Evolutionary conservation across 2,888 invertebrate genomes (phyloP).

Genomic region (Molorchus minor): DNA sequence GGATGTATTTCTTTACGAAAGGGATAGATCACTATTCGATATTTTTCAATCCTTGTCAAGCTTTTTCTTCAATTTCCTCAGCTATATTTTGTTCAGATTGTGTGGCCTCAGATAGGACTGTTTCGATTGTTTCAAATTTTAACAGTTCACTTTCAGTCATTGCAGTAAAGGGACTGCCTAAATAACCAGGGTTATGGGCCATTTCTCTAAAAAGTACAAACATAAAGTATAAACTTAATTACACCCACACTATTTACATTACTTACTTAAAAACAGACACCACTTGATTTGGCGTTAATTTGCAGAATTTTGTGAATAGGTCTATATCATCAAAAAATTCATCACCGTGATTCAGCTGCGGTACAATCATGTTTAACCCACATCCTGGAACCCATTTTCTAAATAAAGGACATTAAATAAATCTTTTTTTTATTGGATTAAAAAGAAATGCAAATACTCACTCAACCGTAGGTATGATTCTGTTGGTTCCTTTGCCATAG

Average conservation of each 20-base stretch:
- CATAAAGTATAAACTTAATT: background rate
- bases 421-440: no score
- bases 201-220: conserved; percentile 54
- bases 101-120: conserved; percentile 39
- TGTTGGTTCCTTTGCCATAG: conserved; percentile 67
- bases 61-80: conserved; percentile 35
- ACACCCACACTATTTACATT: background rate
- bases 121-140: conserved; percentile 62
- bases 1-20: no score
- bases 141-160: conserved; percentile 72
- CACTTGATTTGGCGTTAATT: conserved; percentile 71
- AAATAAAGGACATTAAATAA: conserved; percentile 15
- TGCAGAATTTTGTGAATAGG: conserved; percentile 78
- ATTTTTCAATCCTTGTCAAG: conserved; percentile 7
- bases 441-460: conserved; percentile 66
- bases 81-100: conserved; percentile 36
- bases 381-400: conserved; percentile 79
- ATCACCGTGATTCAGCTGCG: conserved; percentile 44
- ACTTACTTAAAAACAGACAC: conserved; percentile 69
- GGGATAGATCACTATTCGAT: background rate
- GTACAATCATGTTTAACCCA: conserved; percentile 62
- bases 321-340: conserved; percentile 66
- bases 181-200: conserved; percentile 72
- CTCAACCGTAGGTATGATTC: conserved; percentile 79
- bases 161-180: conserved; percentile 70